Percentiles rank a stretch among this genome's conserved stretches.
Conservation (phyloP, 2,113 vertebrate genomes). For the Cercopithecus mona region DNA sequence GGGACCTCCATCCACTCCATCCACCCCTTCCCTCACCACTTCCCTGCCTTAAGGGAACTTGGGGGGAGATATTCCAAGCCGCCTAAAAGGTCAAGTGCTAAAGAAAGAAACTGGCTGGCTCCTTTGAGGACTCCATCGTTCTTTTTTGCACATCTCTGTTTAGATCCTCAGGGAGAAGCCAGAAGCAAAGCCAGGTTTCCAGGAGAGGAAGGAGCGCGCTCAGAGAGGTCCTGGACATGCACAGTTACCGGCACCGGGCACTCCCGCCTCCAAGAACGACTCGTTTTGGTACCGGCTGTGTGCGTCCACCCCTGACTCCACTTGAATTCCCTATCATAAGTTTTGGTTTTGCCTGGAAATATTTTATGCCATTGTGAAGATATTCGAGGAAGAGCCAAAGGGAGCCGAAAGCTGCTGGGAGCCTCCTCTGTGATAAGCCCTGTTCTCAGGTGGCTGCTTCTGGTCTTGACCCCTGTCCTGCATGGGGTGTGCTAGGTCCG, state of each 20-base stretch:
- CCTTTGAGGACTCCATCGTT: background rate
- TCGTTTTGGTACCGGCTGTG: too few relatives aligned
- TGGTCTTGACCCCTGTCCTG: rapidly evolving
- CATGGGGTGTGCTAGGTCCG: rapidly evolving
- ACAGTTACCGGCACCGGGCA: background rate
- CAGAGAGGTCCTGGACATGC: too few relatives aligned
- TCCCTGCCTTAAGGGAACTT: background rate
- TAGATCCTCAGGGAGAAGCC: background rate
- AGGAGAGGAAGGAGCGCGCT: rapidly evolving
- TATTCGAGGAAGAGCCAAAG: background rate
- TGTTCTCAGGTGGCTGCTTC: rapidly evolving
- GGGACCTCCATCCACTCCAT: background rate
- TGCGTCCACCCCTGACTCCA: background rate
- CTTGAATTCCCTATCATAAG: background rate
- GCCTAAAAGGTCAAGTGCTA: background rate
- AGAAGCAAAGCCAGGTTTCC: background rate
- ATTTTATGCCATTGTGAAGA: background rate
- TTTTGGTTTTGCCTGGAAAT: background rate
- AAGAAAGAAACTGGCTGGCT: background rate
- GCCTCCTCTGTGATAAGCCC: background rate
- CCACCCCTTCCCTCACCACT: background rate
- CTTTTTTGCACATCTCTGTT: background rate
- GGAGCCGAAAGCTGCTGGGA: background rate
- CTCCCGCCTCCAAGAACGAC: too few relatives aligned
- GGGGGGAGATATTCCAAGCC: background rate